Conservation (phyloP, 2,797 vertebrate species). For the Amblyraja radiata region DNA sequence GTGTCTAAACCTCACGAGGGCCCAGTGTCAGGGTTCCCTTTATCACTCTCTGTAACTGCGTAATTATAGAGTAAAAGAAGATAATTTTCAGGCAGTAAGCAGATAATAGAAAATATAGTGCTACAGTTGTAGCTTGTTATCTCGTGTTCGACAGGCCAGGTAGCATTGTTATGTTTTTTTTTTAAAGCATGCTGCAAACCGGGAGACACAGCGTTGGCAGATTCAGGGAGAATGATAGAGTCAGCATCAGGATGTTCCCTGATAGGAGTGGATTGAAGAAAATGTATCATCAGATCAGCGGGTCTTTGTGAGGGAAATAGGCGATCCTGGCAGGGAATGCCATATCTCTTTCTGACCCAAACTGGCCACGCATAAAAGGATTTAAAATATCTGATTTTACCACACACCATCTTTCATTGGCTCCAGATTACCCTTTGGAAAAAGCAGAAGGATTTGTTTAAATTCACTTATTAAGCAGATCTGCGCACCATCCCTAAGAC, state of each 20-base stretch:
- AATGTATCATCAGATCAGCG: slow-evolving; percentile 24
- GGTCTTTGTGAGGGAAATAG: background rate
- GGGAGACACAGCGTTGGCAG: slow-evolving; percentile 12
- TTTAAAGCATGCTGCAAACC: background rate
- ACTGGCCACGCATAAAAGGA: slow-evolving; percentile 18
- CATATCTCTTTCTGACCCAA: slow-evolving; percentile 12
- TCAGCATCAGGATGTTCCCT: background rate
- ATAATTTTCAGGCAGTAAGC: slow-evolving; percentile 65
- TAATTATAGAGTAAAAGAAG: slow-evolving; percentile 61
- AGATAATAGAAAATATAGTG: slow-evolving; percentile 55
- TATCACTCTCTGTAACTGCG: slow-evolving; percentile 58
- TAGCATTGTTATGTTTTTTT: slow-evolving; percentile 15
- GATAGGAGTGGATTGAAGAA: slow-evolving; percentile 19
- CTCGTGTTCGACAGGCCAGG: slow-evolving; percentile 55
- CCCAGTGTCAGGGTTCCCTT: slow-evolving; percentile 45
- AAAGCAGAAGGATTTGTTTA: background rate
- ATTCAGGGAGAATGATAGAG: background rate
- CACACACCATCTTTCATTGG: background rate
- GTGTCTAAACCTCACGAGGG: slow-evolving; percentile 24
- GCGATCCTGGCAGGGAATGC: background rate
- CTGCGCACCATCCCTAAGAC: background rate
- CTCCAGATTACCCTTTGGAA: background rate
- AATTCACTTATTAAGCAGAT: slow-evolving; percentile 5
- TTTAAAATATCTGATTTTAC: slow-evolving; percentile 1
- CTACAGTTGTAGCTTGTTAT: slow-evolving; percentile 51